Percentiles rank a stretch among this genome's conserved stretches.
phyloP scores from a whole-genome alignment of 1,140 invertebrate species.

The Pseudomyrmex dendroicus region DNA sequence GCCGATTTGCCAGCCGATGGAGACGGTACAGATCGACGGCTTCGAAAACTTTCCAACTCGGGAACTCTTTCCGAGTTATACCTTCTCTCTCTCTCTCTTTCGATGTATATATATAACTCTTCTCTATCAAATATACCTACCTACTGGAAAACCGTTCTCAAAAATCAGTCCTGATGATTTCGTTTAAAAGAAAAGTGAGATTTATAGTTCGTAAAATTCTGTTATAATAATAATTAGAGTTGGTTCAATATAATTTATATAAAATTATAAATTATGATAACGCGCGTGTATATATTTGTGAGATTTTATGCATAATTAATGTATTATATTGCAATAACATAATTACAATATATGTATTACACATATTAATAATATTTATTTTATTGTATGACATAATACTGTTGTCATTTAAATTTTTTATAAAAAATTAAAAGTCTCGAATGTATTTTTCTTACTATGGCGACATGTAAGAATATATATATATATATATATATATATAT shows the following conservation, averaged over 20 bases:
- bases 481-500: no score
- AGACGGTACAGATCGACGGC: slow-evolving; percentile 24
- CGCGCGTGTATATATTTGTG: background rate
- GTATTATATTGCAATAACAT: background rate
- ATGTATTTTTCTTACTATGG: background rate
- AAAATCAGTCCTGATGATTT: no score
- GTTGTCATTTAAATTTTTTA: no score
- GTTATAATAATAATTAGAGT: no score
- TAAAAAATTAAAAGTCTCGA: background rate
- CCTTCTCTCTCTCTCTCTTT: background rate
- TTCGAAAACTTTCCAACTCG: slow-evolving; percentile 47
- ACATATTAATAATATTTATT: background rate
- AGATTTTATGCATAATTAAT: background rate
- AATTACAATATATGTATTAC: background rate
- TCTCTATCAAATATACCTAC: background rate
- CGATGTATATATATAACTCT: background rate
- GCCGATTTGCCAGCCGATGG: slow-evolving; percentile 46
- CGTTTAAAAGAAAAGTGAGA: no score
- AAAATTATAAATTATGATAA: background rate
- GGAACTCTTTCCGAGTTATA: slow-evolving; percentile 3
- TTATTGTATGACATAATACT: background rate
- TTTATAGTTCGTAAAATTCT: no score
- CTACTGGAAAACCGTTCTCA: background rate
- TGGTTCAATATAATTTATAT: no score
- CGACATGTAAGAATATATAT: background rate